phyloP scores from a whole-genome alignment of 2,888 invertebrate genomes.

The Zonitis immaculata region DNA sequence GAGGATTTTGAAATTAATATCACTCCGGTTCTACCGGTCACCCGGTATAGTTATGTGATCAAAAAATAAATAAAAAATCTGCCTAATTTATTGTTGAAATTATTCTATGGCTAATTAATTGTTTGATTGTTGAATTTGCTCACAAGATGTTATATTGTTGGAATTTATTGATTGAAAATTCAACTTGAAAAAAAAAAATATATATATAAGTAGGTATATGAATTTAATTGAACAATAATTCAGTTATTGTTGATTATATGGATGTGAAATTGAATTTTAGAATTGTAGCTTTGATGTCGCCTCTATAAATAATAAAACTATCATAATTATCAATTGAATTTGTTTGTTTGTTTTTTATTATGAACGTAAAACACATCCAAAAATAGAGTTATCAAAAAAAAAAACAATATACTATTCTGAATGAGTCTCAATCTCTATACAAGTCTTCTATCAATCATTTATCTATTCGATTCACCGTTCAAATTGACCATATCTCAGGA shows the following conservation, averaged over 20 bases:
- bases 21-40: too few species aligned
- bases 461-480: too few species aligned
- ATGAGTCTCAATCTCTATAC: too few species aligned
- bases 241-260: slow-evolving; percentile 22
- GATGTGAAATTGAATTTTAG: slow-evolving; percentile 21
- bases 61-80: too few species aligned
- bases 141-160: slow-evolving; percentile 4
- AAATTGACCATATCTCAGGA: too few species aligned
- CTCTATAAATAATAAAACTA: slow-evolving; percentile 24
- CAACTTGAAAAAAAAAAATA: too few species aligned
- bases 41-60: too few species aligned
- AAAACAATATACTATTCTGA: too few species aligned
- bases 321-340: slow-evolving; percentile 20
- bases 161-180: too few species aligned
- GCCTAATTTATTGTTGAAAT: slow-evolving; percentile 21
- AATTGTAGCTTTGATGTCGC: slow-evolving; percentile 24
- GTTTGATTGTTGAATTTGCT: slow-evolving; percentile 22
- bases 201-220: too few species aligned
- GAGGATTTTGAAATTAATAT: too few species aligned
- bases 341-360: background rate
- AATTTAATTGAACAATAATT: slow-evolving; percentile 1
- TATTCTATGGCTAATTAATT: slow-evolving; percentile 9
- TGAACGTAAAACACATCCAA: background rate
- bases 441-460: too few species aligned
- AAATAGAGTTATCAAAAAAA: background rate